Evolutionary conservation across 2,797 vertebrate species (phyloP), one percentile per base, ranked within the genome.

Genomic region (Gila robusta): DNA sequence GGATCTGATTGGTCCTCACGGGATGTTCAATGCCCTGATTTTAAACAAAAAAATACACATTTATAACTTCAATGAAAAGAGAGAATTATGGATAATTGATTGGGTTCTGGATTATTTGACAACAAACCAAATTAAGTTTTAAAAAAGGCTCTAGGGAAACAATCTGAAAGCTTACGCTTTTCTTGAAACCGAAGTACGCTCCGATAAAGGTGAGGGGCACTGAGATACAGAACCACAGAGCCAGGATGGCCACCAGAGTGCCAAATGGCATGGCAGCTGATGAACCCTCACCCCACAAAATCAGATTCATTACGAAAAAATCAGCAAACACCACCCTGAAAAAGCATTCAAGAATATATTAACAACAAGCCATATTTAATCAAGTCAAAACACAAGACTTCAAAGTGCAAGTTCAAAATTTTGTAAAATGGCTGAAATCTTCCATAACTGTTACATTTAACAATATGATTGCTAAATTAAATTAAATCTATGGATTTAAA

Each of bases 221-320:
- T 41, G 97, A 98, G 91, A 98, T 97, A 91, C 97, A 98, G 95
- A 99, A 98, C 98, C 98, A 98, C 84, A 99, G 96, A 32, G 96
- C 97, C 93, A 98, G 91, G 90, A 99, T 97, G 91, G 97, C 97
- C 86, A 98, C 96, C 92, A 98, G 89, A 6, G 97, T 98, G 41
- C 97, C 97, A 64, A 99, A 99, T 0, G 97, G 97, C 93, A 98
- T 98, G 78, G 97, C 97, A 26, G 98, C 97, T 66, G 97, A 98
- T 49, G 97, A 98, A 8, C 97, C 97, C 93, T 98, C 97, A 70
- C 97, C 97, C 97, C 97, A 98, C 69, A 98, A 96, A 90, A 98
- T 99, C 79, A 99, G 93, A 91, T 98, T 99, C 97, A 98, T 98
- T 89, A 98, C 93, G 67, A 99, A 98, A 94, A 99, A 98, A 92